Evolutionary conservation across 35 echinoderm and acorn worm species (phyloP), one percentile per base, ranked within the genome.

Genomic region (Ptychodera flava): DNA sequence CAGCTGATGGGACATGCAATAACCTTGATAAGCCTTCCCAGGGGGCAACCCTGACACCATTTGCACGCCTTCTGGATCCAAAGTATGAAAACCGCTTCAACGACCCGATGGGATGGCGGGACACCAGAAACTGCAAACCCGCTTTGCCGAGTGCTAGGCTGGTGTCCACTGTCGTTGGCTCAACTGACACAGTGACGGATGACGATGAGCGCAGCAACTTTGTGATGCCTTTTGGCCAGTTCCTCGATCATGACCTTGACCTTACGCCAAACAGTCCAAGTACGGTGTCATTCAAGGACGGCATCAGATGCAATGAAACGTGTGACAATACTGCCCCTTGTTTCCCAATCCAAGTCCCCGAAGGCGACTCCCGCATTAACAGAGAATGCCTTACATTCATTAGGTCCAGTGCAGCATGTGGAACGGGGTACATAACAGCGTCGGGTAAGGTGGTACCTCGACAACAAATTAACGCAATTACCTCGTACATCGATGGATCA

Each of bases 161-260:
- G 31, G 89, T 90, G 0, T 87, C 88, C 12, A 1, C 64, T 0
- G 83, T 78, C 16, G 76, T 83, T 28, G 45, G 45, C 22, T 87
- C 88, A 14, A 1, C 64, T 0, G 83, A 83, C 29, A 36, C 78
- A n/a, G 78, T 90, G 28, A 38, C 90, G 35, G 76, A 85, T 32
- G 33, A 35, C 12, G 79, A 88, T 6, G 28, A 81, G 16, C 30
- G 33, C 0, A 90, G 84, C 30, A 34, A 76, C 2, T 31, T 94
- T 22, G 82, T 92, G 16, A 91, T 92, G 87, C 90, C 92, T 29
- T 88, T 92, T 28, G 96, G 96, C 37, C 96, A 99, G 80, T 92
- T 90, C 30, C 29, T 99, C 1, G 96, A 99, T 36, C 96, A 99
- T 78, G 96, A 99, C n/a, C 64, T 91, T 0, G 90, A 89, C 38